Conservation (phyloP, 2,113 vertebrate genomes). For the Mesitornis unicolor region DNA sequence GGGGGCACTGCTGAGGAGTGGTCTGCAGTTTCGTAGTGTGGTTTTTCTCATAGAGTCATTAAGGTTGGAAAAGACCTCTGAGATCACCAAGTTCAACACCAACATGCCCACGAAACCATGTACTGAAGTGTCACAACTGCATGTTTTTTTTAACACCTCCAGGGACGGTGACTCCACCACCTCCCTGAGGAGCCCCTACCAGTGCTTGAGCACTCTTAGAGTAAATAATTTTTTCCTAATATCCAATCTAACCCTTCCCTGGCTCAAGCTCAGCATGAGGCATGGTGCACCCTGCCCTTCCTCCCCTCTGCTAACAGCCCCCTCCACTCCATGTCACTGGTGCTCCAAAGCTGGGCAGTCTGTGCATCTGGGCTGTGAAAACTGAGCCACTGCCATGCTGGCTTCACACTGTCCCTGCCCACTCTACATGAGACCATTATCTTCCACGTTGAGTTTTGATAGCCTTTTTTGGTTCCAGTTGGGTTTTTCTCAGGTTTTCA, state of each 20-base stretch:
- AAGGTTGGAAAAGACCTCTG: no score
- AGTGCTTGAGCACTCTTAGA: no score
- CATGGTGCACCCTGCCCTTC: neutral
- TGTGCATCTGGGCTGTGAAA: neutral
- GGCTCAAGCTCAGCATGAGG: neutral
- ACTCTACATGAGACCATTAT: neutral
- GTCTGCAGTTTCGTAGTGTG: neutral
- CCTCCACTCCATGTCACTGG: neutral
- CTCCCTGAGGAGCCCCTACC: no score
- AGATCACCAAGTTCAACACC: no score
- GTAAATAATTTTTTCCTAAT: no score
- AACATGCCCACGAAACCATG: no score
- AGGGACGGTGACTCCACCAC: no score
- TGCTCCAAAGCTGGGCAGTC: neutral
- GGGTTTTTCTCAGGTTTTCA: neutral
- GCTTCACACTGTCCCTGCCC: neutral
- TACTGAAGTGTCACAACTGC: no score
- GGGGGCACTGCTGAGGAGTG: neutral
- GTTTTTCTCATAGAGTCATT: no score
- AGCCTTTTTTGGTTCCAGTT: neutral
- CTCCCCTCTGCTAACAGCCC: neutral
- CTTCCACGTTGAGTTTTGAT: neutral
- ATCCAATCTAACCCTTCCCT: no score
- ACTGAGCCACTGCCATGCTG: neutral
- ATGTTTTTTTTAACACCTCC: no score